Evolutionary conservation across 1,140 invertebrate species (phyloP), one percentile per base, ranked within the genome.

Genomic region (Adelges cooleyi): DNA sequence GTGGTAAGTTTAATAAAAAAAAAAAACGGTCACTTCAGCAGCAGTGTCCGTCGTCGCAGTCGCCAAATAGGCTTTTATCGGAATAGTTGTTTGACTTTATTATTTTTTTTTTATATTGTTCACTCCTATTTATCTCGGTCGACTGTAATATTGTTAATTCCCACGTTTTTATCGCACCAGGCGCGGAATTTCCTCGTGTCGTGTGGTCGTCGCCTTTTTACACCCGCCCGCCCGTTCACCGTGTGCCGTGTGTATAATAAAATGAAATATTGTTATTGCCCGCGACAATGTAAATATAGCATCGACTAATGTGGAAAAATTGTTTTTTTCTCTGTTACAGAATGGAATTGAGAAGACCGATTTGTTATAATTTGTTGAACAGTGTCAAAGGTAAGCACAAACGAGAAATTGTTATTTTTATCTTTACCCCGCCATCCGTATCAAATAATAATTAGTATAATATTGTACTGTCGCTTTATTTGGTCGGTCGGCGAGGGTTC

Each of bases 271-370:
- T 33, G 29, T 33, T 33, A 33, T 33, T 33, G 11, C 11, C 29
- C 40, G 40, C 29, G 11, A 33, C 11, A 33, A 33, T 44, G 17
- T 62, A 59, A 10, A 29, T 59, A 27, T 44, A 59, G 54, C 23
- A 33, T 27, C 38, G n/a, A 11, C 42, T 62, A 62, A 62, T 62
- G 42, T 62, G 56, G 56, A 62, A 62, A 62, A 62, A 22, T 48
- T 48, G 18, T n/a, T n/a, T 5, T n/a, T 48, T 20, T 44, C 13
- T 23, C 10, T 59, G 40, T 59, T 62, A 40, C 56, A 62, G 56
- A 62, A 62, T 62, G 56, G 56, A 62, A 62, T 62, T 62, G 42
- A 62, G 56, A 62, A 46, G 42, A 62, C 18, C 56, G 56, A 33
- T n/a, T 48, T 22, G 25, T 46, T 33, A 13, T 33, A 48, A 46